Base-by-base conservation (phyloP, 2,888 invertebrate species). In the Callimorpha dominula region DNA sequence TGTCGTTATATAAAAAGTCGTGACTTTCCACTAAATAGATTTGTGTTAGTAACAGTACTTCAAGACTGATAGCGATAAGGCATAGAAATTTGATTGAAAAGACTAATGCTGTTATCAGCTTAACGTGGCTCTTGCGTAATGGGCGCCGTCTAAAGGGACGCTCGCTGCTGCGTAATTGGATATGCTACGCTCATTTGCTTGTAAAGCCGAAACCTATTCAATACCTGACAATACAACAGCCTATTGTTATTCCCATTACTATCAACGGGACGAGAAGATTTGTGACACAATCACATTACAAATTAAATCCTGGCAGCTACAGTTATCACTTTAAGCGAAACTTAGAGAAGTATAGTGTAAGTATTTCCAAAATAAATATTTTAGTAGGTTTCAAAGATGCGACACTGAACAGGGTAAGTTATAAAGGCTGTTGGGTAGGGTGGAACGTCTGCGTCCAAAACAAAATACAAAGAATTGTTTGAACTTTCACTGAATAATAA, bases 401-500 rank as follows among this genome's bases (percentile, higher is more conserved):
- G 86, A 90, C 88, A 87, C 85, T 81, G 78, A 79, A 78, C 77
- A 80, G 86, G 89, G 89, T 87, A 90, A 90, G 85, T 90, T 89
- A 88, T 75, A 78, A 86, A 85, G 85, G 76, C 75, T 84, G 82
- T 86, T 79, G 80, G 80, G 79, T 79, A 78, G 86, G 83, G 85
- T 79, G 84, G 85, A 73, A 85, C 81, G 87, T 84, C 86, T 81
- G 85, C 86, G 81, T 78, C 86, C 88, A 88, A 91, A 92, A 93
- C 91, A 93, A 93, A 94, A 92, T 89, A 91, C 87, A 91, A 94
- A 93, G 91, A 93, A 92, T 92, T 89, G 90, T 86, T 88, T 87
- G 84, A 91, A 95, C 94, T 95, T 94, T 94, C 92, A 86, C 92
- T 92, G 92, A 93, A 93, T 94, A 93, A 93, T 92, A 92, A 94